Base-by-base conservation (phyloP, 1,140 invertebrate species). In the Cryptotermes secundus region DNA sequence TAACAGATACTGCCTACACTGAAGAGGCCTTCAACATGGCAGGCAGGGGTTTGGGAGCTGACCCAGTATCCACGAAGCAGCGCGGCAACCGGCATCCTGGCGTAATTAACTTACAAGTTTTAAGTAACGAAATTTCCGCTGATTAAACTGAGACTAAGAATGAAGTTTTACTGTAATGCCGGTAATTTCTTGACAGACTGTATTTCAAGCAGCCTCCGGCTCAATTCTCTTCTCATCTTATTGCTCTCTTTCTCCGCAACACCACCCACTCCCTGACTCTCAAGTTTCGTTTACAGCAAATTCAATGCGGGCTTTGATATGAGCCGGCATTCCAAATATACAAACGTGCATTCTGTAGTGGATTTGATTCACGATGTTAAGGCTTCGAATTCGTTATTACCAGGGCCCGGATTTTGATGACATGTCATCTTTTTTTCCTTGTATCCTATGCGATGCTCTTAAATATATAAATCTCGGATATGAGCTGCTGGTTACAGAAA, bases 71-170 rank as follows among this genome's bases (percentile, higher is more conserved):
- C 45, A 49, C 0, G 45, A 14, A 49, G 19, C 45, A 22, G 45
- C 45, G 45, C 22, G 22, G 16, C 45, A 49, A 0, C 45, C 19
- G 16, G 59, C 59, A n/a, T 72, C 26, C 59, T 31, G 59, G 31
- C 31, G 31, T 72, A 72, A 72, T 72, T 72, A 31, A 31, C 59
- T 72, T 16, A 72, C 59, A 31, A 72, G 59, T 72, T 72, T 72
- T 31, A 72, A 31, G 26, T 72, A 72, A 72, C 59, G n/a, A 72
- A 72, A 72, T 31, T 72, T 72, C 59, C 14, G 59, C 59, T 31
- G 59, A 72, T 72, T 72, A 72, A 72, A 72, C 26, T 72, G 59
- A 72, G 59, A 72, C 59, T 72, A 72, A 31, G n/a, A 72, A 72
- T 72, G 26, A 72, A 72, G 26, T 72, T 72, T n/a, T 72, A 72